Evolutionary conservation across 2,888 invertebrate species (phyloP), one percentile per base, ranked within the genome.

Genomic region (Tetranychus piercei): DNA sequence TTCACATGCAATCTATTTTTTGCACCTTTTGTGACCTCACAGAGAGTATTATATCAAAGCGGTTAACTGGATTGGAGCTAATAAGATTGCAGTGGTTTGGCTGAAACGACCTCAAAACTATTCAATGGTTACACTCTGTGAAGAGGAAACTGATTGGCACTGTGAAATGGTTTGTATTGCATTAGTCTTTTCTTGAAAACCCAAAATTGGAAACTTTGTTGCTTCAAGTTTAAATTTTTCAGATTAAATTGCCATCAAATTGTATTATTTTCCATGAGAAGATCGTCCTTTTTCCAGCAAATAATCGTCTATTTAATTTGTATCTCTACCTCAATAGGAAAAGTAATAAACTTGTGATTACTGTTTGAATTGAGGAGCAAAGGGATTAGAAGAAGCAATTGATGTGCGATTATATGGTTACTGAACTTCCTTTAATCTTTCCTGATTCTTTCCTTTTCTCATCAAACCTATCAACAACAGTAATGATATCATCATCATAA

Each of bases 71-170:
- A 88, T 92, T 76, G 91, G 90, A 67, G 85, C 88, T 76, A 89
- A 89, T 0, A 90, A 92, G 83, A 88, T 94, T 74, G 90, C 90
- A 77, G 90, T 95, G 45, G 90, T 93, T 15, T 97, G 95, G 95
- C 84, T 94, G 79, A 94, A 94, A 80, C 86, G 96, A 74, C 87
- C 89, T 1, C 96, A 96, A 84, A 95, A 95, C 83, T 85, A 92
- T 76, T 91, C 94, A 8, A 87, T 94, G 76, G 87, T 94, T 74
- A 90, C 93, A 1, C 87, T 94, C 73, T 96, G 96, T 85, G 89
- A 90, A 81, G 90, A 75, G 71, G 64, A 75, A n/a, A 18, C 44
- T 18, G 73, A 75, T 44, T 76, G 76, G 76, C 22, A 44, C 11
- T 76, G 76, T 23, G 43, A 73, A 23, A 74, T n/a, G 73, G 71